Conservation (phyloP, 1,140 invertebrate genomes). For the Galleria mellonella region DNA sequence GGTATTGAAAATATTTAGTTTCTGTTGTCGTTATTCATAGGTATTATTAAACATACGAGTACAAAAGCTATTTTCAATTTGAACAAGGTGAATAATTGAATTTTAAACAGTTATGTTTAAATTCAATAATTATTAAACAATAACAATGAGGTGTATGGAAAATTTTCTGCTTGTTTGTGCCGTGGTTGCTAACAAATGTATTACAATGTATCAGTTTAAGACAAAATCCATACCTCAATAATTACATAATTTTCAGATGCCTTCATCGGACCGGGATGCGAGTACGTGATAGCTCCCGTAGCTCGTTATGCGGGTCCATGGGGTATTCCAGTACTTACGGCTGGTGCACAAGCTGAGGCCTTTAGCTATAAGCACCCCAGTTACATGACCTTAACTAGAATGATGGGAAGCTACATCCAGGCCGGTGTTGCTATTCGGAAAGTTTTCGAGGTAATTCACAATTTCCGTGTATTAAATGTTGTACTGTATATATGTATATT, state of each 20-base stretch:
- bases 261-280: conserved; percentile 93
- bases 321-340: conserved; percentile 90
- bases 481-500: not conserved
- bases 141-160: too few species aligned
- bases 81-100: too few species aligned
- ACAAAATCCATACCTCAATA: not conserved
- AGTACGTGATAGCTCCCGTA: conserved; percentile 93
- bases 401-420: conserved; percentile 88
- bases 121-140: too few species aligned
- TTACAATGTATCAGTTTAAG: too few species aligned
- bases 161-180: not conserved
- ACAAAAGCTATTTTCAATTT: too few species aligned
- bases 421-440: conserved; percentile 80
- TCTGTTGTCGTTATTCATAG: too few species aligned
- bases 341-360: conserved; percentile 87
- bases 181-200: not conserved
- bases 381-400: conserved; percentile 87
- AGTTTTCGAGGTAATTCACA: conserved; percentile 64
- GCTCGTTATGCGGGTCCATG: conserved; percentile 91
- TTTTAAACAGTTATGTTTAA: too few species aligned
- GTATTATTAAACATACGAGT: too few species aligned
- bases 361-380: conserved; percentile 81
- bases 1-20: too few species aligned
- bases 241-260: conserved; percentile 77
- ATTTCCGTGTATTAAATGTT: conserved; percentile 14